Base-by-base conservation (phyloP, 2,888 invertebrate genomes). In the Drosophila neutralis region DNA sequence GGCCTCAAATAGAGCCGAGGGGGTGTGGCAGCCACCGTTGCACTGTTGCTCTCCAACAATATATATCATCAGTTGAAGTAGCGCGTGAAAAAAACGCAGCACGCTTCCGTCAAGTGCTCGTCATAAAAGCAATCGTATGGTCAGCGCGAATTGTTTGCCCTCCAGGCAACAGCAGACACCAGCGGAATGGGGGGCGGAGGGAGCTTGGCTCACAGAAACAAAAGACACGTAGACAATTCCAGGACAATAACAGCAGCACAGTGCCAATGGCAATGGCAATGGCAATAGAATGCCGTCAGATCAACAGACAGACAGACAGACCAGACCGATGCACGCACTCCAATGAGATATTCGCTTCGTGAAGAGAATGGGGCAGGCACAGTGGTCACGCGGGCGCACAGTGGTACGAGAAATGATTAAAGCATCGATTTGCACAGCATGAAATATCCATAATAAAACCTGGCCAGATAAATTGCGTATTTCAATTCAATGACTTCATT, bases 151-250 rank as follows among this genome's bases (percentile, higher is more conserved):
- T 73, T 83, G 89, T 83, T 70, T 79, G 70, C 70, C 51, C 10
- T n/a, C 24, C 36, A 29, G 64, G 72, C 72, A 72, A 64, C 42
- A 29, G 38, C 38, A 56, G 54, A 27, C 29, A 51, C 13, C 29
- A 29, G 15, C 10, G 3, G 54, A 35, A 31, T 35, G 8, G 2
- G 11, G 18, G 42, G 13, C 15, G 4, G 4, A 8, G 10, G n/a
- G 15, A 42, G 31, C n/a, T 33, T 31, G 27, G 42, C 70, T 60
- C 52, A 58, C 45, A 58, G 67, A 70, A 82, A 85, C 88, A 87
- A 87, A 80, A 73, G 83, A 42, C 88, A 82, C 88, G 89, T 85
- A 77, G 83, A 74, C 84, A 80, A 80, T 88, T 78, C 67, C 72
- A 60, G 61, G 53, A 58, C 60, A 69, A 61, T 60, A 62, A 52